These are phyloP conservation scores for Cataglyphis albicans DNA, from an alignment of 2,888 invertebrate genomes.

Conservation along the genomic window DNA sequence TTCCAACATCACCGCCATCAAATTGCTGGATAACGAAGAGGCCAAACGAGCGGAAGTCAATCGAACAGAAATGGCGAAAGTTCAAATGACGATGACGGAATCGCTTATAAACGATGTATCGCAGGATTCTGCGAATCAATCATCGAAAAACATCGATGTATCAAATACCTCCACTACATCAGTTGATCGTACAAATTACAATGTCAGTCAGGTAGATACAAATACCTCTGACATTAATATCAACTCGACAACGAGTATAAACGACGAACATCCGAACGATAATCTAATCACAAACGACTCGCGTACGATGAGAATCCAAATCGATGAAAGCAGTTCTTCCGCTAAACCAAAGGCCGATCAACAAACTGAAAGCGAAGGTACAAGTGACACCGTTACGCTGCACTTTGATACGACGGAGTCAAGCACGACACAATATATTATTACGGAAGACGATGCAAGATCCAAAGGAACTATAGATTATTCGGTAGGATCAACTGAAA, in stretches of 20 bases:
- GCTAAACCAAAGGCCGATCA: no score
- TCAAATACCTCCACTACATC: neutral
- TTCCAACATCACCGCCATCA: constrained; percentile 19
- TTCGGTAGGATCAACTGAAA: neutral
- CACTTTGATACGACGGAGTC: neutral
- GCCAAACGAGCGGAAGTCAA: neutral
- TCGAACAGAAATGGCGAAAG: neutral
- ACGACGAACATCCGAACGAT: neutral
- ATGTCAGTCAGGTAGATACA: neutral
- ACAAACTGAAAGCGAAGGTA: neutral
- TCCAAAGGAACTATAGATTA: neutral
- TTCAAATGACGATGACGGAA: neutral
- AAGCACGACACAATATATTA: neutral
- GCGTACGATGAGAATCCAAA: neutral
- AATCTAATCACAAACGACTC: neutral
- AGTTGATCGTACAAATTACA: neutral
- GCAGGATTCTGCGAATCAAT: neutral
- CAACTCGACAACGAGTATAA: neutral
- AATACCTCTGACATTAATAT: neutral
- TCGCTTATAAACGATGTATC: neutral
- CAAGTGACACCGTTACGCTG: neutral
- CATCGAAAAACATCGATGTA: neutral
- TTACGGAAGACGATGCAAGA: neutral
- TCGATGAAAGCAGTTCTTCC: neutral
- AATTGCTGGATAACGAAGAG: constrained; percentile 39